These are phyloP conservation scores for Dolichoris vasculosae DNA, from an alignment of 1,140 invertebrate genomes.

Conservation along the genomic window DNA sequence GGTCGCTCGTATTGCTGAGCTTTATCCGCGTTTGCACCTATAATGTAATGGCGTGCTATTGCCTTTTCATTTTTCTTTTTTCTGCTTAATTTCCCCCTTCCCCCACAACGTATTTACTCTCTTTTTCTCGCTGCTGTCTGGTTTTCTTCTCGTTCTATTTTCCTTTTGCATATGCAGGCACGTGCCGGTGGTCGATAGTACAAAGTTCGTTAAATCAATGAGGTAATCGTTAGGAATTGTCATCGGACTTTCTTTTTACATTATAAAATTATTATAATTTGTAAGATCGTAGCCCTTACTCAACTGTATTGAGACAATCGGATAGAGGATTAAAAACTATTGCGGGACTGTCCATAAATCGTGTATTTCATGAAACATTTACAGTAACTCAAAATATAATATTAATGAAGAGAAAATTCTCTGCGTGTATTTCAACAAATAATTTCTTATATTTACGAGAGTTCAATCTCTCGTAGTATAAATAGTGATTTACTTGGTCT, in stretches of 20 bases:
- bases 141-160: background rate
- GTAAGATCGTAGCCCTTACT: background rate
- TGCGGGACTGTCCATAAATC: no score
- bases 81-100: background rate
- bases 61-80: background rate
- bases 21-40: background rate
- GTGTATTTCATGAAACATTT: no score
- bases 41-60: constrained; percentile 1
- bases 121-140: background rate
- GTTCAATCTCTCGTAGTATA: no score
- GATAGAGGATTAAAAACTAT: no score
- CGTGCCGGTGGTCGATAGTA: background rate
- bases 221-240: background rate
- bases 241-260: background rate
- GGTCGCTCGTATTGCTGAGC: background rate
- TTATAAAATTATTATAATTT: background rate
- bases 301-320: background rate
- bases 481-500: no score
- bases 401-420: no score
- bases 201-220: background rate
- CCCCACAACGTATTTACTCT: no score
- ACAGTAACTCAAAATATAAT: no score
- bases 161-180: background rate
- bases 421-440: no score
- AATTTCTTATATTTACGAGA: no score